A percentile compares a stretch with the other conserved stretches of the same genome.
Conservation (phyloP, 2,888 invertebrate genomes). For the Rhagium mordax region DNA sequence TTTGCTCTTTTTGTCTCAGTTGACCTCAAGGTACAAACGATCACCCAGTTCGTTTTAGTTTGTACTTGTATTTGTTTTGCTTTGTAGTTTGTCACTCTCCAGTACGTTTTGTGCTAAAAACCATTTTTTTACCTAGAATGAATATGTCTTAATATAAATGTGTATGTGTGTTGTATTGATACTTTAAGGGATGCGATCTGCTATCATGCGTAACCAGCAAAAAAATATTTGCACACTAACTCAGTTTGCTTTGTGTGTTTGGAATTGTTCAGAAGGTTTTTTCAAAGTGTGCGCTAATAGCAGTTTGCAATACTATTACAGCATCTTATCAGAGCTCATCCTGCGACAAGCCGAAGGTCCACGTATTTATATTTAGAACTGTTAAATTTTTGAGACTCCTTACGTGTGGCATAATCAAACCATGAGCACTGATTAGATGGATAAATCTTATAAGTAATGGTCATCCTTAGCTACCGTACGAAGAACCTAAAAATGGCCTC, state of each 20-base stretch:
- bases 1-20: constrained; percentile 38
- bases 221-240: background rate
- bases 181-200: background rate
- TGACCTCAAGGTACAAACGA: constrained; percentile 22
- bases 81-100: background rate
- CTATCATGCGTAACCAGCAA: background rate
- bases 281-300: background rate
- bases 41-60: background rate
- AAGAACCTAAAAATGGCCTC: no score
- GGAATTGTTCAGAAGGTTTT: background rate
- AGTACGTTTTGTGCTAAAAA: background rate
- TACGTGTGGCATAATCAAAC: background rate
- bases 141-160: background rate
- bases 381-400: background rate
- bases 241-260: background rate
- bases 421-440: background rate
- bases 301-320: background rate
- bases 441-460: background rate
- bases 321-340: background rate
- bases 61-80: background rate
- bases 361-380: no score
- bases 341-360: background rate
- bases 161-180: background rate
- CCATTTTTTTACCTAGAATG: constrained; percentile 14
- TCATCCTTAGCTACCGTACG: background rate